Evolutionary conservation across 2,888 invertebrate genomes (phyloP).

Genomic region (Metacarcinus magister): DNA sequence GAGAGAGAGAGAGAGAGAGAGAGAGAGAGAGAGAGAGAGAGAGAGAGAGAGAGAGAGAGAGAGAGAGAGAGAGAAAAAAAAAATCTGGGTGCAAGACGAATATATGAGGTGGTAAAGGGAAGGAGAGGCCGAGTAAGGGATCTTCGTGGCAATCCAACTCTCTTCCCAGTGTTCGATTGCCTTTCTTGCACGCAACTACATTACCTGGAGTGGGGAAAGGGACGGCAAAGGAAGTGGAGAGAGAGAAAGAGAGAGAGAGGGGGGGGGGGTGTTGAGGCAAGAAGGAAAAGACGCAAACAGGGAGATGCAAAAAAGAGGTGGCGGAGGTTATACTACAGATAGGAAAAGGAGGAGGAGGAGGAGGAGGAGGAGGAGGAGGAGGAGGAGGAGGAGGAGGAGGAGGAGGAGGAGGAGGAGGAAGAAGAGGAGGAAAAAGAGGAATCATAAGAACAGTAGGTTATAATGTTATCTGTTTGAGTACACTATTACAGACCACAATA

Average conservation of each 20-base stretch:
- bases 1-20: not conserved
- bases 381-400: not conserved
- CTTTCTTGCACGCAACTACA: constrained; percentile 23
- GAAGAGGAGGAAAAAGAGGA: too few species aligned
- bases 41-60: not conserved
- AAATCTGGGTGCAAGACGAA: not conserved
- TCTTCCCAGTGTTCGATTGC: constrained; percentile 1
- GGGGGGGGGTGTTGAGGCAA: too few species aligned
- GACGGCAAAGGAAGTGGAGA: not conserved
- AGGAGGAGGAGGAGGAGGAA: not conserved
- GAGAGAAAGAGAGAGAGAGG: not conserved
- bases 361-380: not conserved
- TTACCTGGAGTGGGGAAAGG: not conserved
- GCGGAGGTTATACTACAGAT: not conserved
- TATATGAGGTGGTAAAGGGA: not conserved
- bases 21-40: not conserved
- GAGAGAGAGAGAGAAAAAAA: not conserved
- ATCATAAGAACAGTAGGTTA: not conserved
- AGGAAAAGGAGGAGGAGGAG: too few species aligned
- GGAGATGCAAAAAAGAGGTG: not conserved
- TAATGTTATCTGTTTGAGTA: too few species aligned
- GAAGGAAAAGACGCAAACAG: not conserved
- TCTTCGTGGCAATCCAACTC: not conserved
- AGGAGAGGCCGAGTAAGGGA: not conserved
- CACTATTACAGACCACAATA: too few species aligned